phyloP scores from a whole-genome alignment of 2,113 vertebrate genomes.

The Grammomys dolichurus region DNA sequence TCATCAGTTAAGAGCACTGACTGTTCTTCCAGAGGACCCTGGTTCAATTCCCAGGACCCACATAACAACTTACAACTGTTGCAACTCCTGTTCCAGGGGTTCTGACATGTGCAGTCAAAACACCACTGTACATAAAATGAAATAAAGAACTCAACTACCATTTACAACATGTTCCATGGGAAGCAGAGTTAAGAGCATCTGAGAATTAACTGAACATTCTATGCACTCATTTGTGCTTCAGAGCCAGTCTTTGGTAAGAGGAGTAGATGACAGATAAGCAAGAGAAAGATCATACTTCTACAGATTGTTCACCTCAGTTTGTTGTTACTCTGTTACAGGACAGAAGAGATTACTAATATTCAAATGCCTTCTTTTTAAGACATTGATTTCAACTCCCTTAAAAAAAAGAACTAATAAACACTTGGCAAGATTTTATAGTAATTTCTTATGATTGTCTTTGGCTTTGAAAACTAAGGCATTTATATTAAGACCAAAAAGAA shows the following conservation, averaged over 20 bases:
- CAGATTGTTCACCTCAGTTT: not conserved
- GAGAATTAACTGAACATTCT: not conserved
- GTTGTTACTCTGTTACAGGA: conserved; percentile 22
- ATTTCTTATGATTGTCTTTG: conserved; percentile 76
- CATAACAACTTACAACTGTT: no score
- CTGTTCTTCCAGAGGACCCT: no score
- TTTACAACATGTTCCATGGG: not conserved
- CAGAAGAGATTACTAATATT: not conserved
- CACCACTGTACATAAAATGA: no score
- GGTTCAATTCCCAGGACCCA: no score
- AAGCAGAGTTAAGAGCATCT: not conserved
- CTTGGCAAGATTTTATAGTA: conserved; percentile 41
- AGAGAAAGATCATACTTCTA: not conserved
- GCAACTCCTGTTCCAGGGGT: no score
- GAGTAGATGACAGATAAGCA: conserved; percentile 4
- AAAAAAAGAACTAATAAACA: not conserved
- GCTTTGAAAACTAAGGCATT: conserved; percentile 72
- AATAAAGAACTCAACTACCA: not conserved
- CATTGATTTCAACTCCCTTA: conserved; percentile 37
- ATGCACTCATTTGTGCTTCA: not conserved
- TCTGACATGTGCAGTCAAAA: no score
- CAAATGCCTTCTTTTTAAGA: conserved; percentile 29
- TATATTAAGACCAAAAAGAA: conserved; percentile 76
- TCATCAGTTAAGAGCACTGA: no score
- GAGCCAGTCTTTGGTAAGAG: conserved; percentile 4